Base-by-base conservation (phyloP, 1,140 invertebrate species). In the Drosophila seguyi region DNA sequence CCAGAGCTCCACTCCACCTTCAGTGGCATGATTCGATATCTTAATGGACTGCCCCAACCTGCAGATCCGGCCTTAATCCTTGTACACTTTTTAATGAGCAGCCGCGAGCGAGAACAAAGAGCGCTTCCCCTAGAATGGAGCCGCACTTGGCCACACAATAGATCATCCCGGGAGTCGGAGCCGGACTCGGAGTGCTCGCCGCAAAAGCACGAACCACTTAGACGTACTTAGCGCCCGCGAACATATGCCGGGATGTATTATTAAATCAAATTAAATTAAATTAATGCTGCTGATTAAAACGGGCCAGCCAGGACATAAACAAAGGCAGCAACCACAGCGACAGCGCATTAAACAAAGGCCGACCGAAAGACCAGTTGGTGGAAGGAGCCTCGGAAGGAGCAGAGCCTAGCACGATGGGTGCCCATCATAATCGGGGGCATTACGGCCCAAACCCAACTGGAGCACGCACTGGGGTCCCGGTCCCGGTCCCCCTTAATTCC, bases 241-340 rank as follows among this genome's bases (percentile, higher is more conserved):
- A 61, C 59, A 65, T 50, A 67, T 68, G 62, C 50, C 20, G 22
- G 52, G 31, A 57, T 62, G 68, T 65, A 79, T 69, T 85, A 90
- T 90, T 85, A 90, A 85, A 85, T 90, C 86, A 90, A 90, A 90
- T 90, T 90, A 90, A 90, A 90, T 90, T 90, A 90, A 90, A 85
- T 90, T 85, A 90, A 90, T 75, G 81, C 85, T 56, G 59, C 78
- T 90, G 75, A 90, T 90, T 81, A 81, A 88, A 88, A 69, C 65
- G 55, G 44, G 69, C 44, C 50, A 63, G 69, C 44, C 50, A 63
- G 53, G 63, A 66, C 63, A 63, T 61, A 81, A 81, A 86, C 83
- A 86, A 81, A 79, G 79, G 25, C 62, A 75, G 31, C 66, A 59
- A 45, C 62, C 63, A 68, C 45, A 66, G 44, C 20, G 48, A 18